Conservation (phyloP, 2,797 vertebrate species). For the Malurus leucopterus region DNA sequence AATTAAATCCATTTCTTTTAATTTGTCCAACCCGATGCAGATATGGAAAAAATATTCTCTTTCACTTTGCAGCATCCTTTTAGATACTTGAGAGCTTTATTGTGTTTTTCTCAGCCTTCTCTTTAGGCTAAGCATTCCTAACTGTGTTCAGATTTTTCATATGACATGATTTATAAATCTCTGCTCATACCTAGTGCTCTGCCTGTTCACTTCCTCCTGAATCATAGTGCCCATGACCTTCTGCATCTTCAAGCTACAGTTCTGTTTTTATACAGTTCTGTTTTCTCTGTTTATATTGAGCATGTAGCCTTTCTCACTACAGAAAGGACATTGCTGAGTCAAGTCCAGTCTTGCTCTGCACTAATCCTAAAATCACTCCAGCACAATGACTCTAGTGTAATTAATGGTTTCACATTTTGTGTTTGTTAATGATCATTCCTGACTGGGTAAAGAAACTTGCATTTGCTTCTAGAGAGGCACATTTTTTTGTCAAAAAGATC, state of each 20-base stretch:
- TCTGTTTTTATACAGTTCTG: neutral
- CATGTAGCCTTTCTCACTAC: neutral
- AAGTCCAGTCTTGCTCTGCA: neutral
- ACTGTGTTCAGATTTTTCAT: neutral
- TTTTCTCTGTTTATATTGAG: neutral
- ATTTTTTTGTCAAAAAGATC: neutral
- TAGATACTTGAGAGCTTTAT: neutral
- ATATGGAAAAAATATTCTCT: neutral
- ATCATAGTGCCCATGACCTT: neutral
- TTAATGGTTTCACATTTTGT: neutral
- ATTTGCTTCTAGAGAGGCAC: neutral
- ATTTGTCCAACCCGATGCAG: neutral
- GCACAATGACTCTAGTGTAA: neutral
- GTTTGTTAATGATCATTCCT: neutral
- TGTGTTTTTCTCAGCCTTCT: neutral
- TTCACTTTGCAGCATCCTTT: neutral
- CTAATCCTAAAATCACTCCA: neutral
- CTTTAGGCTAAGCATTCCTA: neutral
- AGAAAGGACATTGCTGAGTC: neutral
- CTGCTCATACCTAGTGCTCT: neutral
- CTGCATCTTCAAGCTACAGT: neutral
- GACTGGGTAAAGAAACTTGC: neutral
- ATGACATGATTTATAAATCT: neutral
- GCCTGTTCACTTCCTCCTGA: neutral
- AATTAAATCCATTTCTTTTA: neutral